phyloP scores from a whole-genome alignment of 1,140 invertebrate genomes.

The Potamilus streckersoni region DNA sequence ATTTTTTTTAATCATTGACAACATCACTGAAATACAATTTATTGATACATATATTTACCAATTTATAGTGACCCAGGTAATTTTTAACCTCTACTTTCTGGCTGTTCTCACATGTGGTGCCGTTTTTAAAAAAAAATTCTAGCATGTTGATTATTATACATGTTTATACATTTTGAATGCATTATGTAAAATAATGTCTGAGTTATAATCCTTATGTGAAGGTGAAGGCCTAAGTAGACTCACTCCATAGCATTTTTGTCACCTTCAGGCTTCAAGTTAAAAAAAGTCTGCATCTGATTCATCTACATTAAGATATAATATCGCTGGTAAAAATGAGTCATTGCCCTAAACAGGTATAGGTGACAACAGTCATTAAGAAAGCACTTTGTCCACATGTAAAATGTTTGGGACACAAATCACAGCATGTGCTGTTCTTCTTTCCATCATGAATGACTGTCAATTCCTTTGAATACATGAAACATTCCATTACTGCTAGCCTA shows the following conservation, averaged over 20 bases:
- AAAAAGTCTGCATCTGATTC: not conserved
- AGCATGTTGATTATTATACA: too few relatives aligned
- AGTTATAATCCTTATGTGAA: too few relatives aligned
- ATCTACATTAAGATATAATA: not conserved
- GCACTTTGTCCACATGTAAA: not conserved
- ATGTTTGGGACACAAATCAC: not conserved
- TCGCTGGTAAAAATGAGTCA: not conserved
- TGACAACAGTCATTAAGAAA: not conserved
- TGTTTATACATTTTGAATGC: too few relatives aligned
- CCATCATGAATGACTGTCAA: not conserved
- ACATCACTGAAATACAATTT: too few relatives aligned
- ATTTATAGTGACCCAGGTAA: too few relatives aligned
- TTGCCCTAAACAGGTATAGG: not conserved
- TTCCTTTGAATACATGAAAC: conserved; percentile 1
- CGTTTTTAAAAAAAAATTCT: too few relatives aligned
- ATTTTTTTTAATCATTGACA: too few relatives aligned
- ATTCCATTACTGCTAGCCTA: not conserved
- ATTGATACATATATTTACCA: too few relatives aligned
- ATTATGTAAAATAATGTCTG: too few relatives aligned
- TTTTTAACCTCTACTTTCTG: too few relatives aligned
- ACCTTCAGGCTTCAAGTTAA: not conserved
- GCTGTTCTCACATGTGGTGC: too few relatives aligned
- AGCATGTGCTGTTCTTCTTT: not conserved
- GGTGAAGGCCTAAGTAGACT: not conserved
- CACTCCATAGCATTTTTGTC: not conserved